A percentile compares a stretch with the other conserved stretches of the same genome.
phyloP scores from a whole-genome alignment of 2,113 vertebrate genomes.

The Gymnocephalus cernua region DNA sequence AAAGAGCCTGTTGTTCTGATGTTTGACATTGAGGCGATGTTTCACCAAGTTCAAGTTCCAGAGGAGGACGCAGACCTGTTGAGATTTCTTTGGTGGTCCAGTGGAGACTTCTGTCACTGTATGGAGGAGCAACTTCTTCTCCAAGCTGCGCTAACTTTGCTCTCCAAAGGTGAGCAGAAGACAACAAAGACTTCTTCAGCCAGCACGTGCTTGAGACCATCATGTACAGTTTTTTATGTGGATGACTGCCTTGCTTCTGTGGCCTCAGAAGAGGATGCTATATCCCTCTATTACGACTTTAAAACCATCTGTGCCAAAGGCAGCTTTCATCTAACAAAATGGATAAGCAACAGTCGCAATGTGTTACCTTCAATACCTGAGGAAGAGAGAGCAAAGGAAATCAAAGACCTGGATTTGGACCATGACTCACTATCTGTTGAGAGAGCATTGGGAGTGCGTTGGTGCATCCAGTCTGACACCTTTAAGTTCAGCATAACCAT shows the following conservation, averaged over 20 bases:
- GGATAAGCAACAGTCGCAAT: background rate
- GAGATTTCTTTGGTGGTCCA: background rate
- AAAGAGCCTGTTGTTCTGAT: too few relatives aligned
- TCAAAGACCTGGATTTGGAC: background rate
- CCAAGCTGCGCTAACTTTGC: background rate
- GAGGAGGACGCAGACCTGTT: background rate
- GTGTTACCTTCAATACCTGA: background rate
- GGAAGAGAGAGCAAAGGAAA: background rate
- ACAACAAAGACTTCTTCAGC: background rate
- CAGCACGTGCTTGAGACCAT: background rate
- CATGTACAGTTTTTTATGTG: background rate
- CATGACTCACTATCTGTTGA: background rate
- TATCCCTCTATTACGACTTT: background rate
- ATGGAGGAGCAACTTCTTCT: background rate
- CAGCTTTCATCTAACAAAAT: background rate
- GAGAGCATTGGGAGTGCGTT: too few relatives aligned
- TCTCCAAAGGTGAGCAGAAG: background rate
- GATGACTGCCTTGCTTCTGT: background rate
- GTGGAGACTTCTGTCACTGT: too few relatives aligned
- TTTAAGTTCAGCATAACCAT: too few relatives aligned
- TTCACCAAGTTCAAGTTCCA: background rate
- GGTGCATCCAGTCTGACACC: too few relatives aligned
- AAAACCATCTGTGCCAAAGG: background rate
- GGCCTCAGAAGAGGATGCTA: background rate
- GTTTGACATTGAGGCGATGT: background rate